phyloP scores from a whole-genome alignment of 1,140 invertebrate genomes.

The Gonatopus flavifemur region DNA sequence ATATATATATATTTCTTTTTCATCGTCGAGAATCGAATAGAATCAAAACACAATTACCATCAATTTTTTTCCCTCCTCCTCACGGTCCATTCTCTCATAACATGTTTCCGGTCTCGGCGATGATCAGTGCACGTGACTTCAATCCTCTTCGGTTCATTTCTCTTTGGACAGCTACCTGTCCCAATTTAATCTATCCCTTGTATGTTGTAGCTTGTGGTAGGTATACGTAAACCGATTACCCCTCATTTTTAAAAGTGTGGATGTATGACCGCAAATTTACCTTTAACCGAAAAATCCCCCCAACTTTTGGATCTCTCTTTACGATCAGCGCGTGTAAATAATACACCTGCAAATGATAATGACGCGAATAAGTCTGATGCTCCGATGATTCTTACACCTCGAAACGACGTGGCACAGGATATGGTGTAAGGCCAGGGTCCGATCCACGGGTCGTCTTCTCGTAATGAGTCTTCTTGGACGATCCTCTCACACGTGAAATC shows the following conservation, averaged over 20 bases:
- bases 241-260: not conserved
- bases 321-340: conserved; percentile 48
- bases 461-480: conserved; percentile 22
- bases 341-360: conserved; percentile 40
- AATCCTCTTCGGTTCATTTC: conserved; percentile 43
- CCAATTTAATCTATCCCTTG: conserved; percentile 46
- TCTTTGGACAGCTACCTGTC: conserved; percentile 48
- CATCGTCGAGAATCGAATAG: too few relatives aligned
- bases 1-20: too few relatives aligned
- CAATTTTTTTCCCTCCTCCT: not conserved
- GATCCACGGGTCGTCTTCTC: conserved; percentile 10
- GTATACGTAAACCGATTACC: conserved; percentile 24
- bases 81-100: conserved; percentile 17
- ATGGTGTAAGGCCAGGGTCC: conserved; percentile 24
- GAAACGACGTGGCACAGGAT: conserved; percentile 13
- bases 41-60: too few relatives aligned
- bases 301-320: not conserved
- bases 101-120: conserved; percentile 42
- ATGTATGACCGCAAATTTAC: not conserved
- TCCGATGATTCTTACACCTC: conserved; percentile 9
- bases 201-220: not conserved
- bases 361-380: conserved; percentile 9
- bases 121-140: conserved; percentile 46
- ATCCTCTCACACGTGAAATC: conserved; percentile 34
- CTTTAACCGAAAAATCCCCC: conserved; percentile 35